A percentile compares a stretch with the other conserved stretches of the same genome.
phyloP scores from a whole-genome alignment of 2,113 vertebrate species.

The Dipodomys stephensi region DNA sequence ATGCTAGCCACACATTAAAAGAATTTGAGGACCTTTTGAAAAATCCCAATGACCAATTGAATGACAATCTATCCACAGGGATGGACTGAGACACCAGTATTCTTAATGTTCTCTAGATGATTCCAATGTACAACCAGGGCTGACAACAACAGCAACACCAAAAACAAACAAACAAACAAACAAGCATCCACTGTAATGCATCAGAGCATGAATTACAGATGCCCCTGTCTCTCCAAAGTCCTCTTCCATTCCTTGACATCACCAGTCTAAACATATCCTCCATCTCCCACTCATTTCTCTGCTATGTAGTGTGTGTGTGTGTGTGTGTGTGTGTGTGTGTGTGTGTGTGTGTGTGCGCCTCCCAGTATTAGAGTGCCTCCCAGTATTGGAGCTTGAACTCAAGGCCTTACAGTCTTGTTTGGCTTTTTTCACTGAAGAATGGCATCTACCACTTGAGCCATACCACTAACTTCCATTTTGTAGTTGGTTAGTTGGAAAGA shows the following conservation, averaged over 20 bases:
- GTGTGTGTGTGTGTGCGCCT: no score
- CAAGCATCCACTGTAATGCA: neutral
- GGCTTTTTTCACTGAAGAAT: no score
- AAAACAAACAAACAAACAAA: no score
- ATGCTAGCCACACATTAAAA: neutral
- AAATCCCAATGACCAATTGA: neutral
- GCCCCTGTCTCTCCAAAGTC: neutral
- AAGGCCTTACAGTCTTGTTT: no score
- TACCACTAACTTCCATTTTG: no score
- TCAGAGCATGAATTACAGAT: neutral
- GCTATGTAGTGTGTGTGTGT: no score
- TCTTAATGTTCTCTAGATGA: neutral
- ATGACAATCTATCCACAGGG: neutral
- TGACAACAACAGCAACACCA: neutral
- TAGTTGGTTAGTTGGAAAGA: no score
- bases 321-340: no score
- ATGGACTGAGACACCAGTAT: neutral
- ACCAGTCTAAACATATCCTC: neutral
- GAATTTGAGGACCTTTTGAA: slow-evolving; percentile 12
- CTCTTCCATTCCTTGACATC: neutral
- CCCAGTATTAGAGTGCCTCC: no score
- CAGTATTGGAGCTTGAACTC: neutral
- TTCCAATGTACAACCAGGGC: neutral
- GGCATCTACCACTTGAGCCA: no score
- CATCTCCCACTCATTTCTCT: neutral